A percentile compares a stretch with the other conserved stretches of the same genome.
Conservation (phyloP, 2,888 invertebrate species). For the Macrophya alboannulata region DNA sequence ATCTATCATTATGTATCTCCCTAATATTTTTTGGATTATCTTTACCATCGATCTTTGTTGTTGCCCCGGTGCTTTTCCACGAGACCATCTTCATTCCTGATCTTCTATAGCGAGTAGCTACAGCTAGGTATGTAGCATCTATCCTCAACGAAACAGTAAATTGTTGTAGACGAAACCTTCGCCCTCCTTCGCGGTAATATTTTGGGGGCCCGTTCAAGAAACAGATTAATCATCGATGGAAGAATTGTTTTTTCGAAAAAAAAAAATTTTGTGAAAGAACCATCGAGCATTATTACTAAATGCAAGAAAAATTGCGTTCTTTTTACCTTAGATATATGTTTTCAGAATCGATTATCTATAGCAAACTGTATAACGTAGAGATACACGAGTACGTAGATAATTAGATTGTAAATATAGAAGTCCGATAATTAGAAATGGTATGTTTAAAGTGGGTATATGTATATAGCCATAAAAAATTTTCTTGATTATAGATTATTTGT, state of each 20-base stretch:
- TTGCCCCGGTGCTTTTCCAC: background rate
- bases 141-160: background rate
- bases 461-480: background rate
- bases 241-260: background rate
- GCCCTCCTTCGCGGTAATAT: background rate
- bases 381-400: background rate
- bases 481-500: constrained; percentile 21
- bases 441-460: background rate
- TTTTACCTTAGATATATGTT: too few relatives aligned
- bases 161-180: constrained; percentile 28
- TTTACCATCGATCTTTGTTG: constrained; percentile 41
- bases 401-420: constrained; percentile 30
- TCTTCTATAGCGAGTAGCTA: background rate
- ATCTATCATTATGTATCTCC: constrained; percentile 56
- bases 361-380: background rate
- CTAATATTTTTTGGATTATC: constrained; percentile 36
- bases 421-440: constrained; percentile 4
- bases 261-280: background rate
- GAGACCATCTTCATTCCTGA: constrained; percentile 27
- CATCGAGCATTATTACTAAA: constrained; percentile 36
- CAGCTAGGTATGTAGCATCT: background rate
- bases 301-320: constrained; percentile 38
- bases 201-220: constrained; percentile 5
- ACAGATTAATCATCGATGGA: constrained; percentile 55
- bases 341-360: background rate